Conservation (phyloP, 1,140 invertebrate genomes). For the Harlomillsia oculata region DNA sequence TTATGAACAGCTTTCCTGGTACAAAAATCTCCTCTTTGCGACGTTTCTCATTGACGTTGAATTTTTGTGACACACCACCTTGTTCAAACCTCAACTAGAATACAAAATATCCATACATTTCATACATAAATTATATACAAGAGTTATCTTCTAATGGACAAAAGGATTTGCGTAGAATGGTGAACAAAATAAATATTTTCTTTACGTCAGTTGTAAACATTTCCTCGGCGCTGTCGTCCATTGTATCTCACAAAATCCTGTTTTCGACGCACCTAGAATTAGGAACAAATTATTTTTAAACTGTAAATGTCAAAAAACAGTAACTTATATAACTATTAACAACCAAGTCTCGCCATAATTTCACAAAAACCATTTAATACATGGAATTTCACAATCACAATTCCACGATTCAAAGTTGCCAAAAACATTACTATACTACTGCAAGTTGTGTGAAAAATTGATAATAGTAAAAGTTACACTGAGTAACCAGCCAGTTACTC, state of each 20-base stretch:
- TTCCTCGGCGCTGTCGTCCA: no score
- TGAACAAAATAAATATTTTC: no score
- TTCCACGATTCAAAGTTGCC: neutral
- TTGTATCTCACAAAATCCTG: no score
- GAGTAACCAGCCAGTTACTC: neutral
- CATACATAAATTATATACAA: neutral
- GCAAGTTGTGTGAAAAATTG: neutral
- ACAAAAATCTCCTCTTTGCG: constrained; percentile 22
- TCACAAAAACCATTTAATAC: no score
- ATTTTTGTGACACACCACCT: constrained; percentile 30
- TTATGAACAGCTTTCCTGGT: constrained; percentile 30
- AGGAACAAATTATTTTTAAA: no score
- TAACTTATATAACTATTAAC: no score
- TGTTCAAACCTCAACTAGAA: constrained; percentile 34
- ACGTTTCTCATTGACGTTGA: constrained; percentile 19
- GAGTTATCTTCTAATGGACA: no score
- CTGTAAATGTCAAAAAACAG: no score
- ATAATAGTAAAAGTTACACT: neutral
- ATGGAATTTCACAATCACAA: neutral
- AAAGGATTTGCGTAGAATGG: no score
- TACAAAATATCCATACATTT: neutral
- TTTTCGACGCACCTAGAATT: no score
- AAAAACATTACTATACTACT: neutral
- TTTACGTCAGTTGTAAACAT: no score
- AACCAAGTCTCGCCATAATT: no score